Conservation (phyloP, 2,797 vertebrate genomes). For the Thamnophis elegans region DNA sequence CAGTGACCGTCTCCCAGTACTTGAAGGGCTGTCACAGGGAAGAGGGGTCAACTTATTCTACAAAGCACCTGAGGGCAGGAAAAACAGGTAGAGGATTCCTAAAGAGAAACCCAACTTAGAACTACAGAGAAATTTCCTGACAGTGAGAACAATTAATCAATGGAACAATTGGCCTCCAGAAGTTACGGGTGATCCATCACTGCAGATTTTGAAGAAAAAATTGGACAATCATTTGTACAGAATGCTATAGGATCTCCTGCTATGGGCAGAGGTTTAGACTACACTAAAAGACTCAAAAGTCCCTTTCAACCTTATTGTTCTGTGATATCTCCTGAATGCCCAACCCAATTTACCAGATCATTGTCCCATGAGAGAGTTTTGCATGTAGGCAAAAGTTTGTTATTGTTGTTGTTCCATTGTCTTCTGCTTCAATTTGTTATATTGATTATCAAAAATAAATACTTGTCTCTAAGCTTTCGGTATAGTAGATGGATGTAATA, state of each 20-base stretch:
- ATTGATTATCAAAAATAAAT: constrained; percentile 3
- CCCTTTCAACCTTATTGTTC: neutral
- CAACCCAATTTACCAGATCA: neutral
- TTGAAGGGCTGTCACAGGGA: neutral
- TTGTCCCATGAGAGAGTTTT: neutral
- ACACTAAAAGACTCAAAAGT: neutral
- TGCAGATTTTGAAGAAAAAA: neutral
- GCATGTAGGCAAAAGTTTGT: neutral
- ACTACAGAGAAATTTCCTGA: neutral
- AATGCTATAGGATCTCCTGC: neutral
- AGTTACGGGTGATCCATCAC: neutral
- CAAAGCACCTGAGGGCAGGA: neutral
- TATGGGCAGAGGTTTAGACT: neutral
- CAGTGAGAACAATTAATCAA: neutral
- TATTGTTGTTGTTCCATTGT: neutral
- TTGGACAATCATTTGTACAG: neutral
- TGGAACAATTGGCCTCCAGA: neutral
- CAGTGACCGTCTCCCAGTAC: neutral
- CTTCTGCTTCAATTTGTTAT: neutral
- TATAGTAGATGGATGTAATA: neutral
- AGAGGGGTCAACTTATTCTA: neutral
- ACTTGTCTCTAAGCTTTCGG: neutral
- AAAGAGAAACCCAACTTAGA: neutral
- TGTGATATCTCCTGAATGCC: too few relatives aligned
- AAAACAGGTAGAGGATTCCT: neutral